Evolutionary conservation across 2,797 vertebrate genomes (phyloP), one percentile per base, ranked within the genome.

Genomic region (Gymnoscopelus braueri): DNA sequence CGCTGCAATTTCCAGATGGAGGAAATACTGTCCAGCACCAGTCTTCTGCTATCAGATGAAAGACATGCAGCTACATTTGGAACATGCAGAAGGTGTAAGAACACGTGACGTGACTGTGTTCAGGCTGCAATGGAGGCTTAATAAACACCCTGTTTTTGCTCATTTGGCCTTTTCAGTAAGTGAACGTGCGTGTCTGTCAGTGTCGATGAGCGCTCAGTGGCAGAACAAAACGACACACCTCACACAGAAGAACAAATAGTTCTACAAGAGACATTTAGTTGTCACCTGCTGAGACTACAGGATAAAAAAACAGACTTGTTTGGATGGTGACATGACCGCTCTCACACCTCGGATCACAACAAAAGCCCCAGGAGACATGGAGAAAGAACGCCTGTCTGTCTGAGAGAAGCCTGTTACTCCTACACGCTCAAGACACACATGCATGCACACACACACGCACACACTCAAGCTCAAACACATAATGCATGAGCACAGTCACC

Each of bases 371-470:
- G 60, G 83, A 86, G 85, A 87, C 73, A 71, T 68, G 72, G 79
- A 87, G 75, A 91, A 88, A 87, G 75, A 91, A 88, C 87, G 86
- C 86, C 87, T 86, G 84, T 89, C 93, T 90, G 79, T 93, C 90
- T 93, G 77, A 85, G 68, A 89, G 3, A 86, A 89, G 92, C 86
- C 89, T 63, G 60, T 61, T 68, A 53, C 60, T 78, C 23, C 65
- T 68, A 4, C 8, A 61, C 44, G 24, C 59, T 14, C 47, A 69
- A 71, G 35, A 13, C 14, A 13, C 32, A 11, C 65, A 67, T 29
- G 10, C 26, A 29, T 2, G 26, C 2, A 67, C 50, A 56, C 49
- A 54, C 39, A 65, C 26, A 49, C n/a, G 50, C 14, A 57, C 35
- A 19, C 14, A 75, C 35, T 71, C 51, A 52, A 5, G 7, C 35